Evolutionary conservation across 2,888 invertebrate genomes (phyloP).

Genomic region (Idaea biselata): DNA sequence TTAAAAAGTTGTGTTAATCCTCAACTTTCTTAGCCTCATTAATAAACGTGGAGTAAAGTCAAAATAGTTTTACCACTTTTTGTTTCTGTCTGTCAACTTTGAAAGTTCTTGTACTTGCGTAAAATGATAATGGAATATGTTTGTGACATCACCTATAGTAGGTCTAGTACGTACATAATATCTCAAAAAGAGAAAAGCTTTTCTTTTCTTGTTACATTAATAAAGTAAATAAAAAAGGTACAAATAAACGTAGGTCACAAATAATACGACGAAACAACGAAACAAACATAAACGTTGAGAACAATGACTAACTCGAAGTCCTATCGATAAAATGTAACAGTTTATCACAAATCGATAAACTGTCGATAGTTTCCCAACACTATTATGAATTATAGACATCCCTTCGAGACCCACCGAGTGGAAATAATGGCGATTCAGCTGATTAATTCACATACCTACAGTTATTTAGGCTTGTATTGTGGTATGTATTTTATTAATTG

Average conservation of each 20-base stretch:
- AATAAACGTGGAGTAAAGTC: no score
- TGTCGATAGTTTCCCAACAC: background rate
- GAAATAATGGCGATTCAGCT: conserved; percentile 34
- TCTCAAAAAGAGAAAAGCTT: no score
- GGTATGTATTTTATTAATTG: background rate
- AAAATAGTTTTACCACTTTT: no score
- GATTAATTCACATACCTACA: conserved; percentile 26
- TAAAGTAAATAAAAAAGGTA: background rate
- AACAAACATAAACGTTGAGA: background rate
- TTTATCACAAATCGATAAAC: conserved; percentile 1
- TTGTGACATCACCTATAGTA: no score
- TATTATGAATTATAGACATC: background rate
- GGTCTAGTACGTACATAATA: no score
- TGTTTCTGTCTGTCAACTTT: no score
- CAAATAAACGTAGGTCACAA: background rate
- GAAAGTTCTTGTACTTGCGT: no score
- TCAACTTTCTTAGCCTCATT: no score
- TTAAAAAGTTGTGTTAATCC: no score
- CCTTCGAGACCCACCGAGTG: conserved; percentile 22
- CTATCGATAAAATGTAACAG: background rate
- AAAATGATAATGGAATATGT: no score
- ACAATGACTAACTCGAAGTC: conserved; percentile 1
- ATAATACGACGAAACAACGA: background rate
- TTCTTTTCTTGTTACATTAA: background rate
- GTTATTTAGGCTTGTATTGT: background rate